phyloP scores from a whole-genome alignment of 2,113 vertebrate genomes.

The Scalopus aquaticus region DNA sequence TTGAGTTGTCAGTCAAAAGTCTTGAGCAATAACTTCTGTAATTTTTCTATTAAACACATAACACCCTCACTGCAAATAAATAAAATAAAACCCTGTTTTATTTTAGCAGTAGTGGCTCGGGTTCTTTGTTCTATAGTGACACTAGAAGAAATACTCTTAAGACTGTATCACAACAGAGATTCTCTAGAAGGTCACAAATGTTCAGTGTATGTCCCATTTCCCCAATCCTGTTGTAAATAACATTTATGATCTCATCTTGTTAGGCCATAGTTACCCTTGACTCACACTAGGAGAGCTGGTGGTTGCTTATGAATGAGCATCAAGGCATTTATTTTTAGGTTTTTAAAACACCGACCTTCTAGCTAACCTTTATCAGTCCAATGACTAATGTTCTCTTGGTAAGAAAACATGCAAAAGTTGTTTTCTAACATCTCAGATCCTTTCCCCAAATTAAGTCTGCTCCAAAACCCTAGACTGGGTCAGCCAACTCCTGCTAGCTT shows the following conservation, averaged over 20 bases:
- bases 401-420: background rate
- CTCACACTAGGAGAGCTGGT: background rate
- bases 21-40: background rate
- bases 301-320: background rate
- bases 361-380: background rate
- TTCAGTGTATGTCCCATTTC: background rate
- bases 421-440: background rate
- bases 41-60: background rate
- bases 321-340: background rate
- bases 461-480: background rate
- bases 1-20: background rate
- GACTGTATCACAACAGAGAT: background rate
- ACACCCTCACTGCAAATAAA: too few relatives aligned
- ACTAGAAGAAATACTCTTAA: background rate
- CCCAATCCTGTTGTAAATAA: background rate
- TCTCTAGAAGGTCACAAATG: background rate
- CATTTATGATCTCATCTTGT: background rate
- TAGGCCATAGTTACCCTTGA: background rate
- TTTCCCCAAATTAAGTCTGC: background rate
- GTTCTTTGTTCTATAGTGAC: background rate
- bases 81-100: too few relatives aligned
- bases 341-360: background rate
- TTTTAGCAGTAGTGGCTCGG: background rate
- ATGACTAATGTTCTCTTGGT: background rate
- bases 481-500: background rate